A percentile compares a stretch with the other conserved stretches of the same genome.
phyloP scores from a whole-genome alignment of 2,888 invertebrate genomes.

The Stratiomys singularior region DNA sequence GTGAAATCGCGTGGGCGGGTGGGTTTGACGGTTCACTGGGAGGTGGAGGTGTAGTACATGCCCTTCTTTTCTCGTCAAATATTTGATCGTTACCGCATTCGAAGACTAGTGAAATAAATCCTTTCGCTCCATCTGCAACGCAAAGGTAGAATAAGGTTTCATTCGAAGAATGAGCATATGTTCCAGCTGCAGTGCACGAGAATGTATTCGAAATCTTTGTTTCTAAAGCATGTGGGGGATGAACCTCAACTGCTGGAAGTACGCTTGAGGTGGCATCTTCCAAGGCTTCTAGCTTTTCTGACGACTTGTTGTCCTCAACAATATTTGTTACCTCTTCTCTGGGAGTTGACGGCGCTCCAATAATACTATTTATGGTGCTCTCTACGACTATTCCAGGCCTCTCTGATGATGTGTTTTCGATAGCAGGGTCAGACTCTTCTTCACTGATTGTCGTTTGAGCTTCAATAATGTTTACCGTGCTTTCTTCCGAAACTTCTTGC shows the following conservation, averaged over 20 bases:
- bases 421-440: background rate
- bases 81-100: constrained; percentile 24
- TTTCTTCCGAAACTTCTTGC: background rate
- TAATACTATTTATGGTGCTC: too few species aligned
- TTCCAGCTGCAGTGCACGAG: background rate
- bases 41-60: background rate
- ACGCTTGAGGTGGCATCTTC: background rate
- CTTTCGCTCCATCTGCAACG: background rate
- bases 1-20: background rate
- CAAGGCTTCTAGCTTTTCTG: too few species aligned
- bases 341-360: too few species aligned
- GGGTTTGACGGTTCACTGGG: background rate
- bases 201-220: background rate
- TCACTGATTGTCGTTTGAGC: too few species aligned
- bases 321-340: too few species aligned
- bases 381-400: too few species aligned
- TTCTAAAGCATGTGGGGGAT: background rate
- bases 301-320: background rate
- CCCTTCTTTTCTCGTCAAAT: background rate
- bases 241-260: too few species aligned
- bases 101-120: constrained; percentile 16
- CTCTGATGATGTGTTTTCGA: too few species aligned
- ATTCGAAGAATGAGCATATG: constrained; percentile 22
- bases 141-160: constrained; percentile 15
- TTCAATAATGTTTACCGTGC: background rate